Evolutionary conservation across 2,113 vertebrate genomes (phyloP).

Genomic region (Callipepla californica): DNA sequence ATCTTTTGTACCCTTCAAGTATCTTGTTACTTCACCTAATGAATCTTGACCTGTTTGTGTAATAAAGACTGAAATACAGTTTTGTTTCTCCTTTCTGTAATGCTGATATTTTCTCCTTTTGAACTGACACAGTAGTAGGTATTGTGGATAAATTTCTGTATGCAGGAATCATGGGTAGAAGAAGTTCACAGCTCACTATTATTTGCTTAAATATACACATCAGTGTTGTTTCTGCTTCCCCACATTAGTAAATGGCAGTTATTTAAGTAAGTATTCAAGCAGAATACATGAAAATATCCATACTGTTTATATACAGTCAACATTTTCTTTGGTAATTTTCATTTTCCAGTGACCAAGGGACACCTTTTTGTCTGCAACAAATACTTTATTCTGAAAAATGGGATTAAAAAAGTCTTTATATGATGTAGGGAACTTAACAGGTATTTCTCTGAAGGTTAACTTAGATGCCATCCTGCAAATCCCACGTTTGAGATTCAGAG

Average conservation of each 20-base stretch:
- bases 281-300: not conserved
- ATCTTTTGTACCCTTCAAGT: not conserved
- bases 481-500: not conserved
- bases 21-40: not conserved
- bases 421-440: not conserved
- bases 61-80: not conserved
- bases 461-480: not conserved
- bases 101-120: not conserved
- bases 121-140: not conserved
- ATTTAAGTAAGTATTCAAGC: not conserved
- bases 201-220: not conserved
- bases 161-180: not conserved
- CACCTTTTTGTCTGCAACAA: not conserved
- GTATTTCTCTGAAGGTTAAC: not conserved
- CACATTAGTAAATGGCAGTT: not conserved
- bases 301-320: not conserved
- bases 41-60: slow-evolving; percentile 2
- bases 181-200: not conserved
- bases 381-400: slow-evolving; percentile 15
- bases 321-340: not conserved
- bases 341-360: not conserved
- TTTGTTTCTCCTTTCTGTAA: not conserved
- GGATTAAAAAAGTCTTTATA: not conserved
- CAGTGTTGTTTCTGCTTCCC: not conserved
- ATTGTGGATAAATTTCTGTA: not conserved